phyloP scores from a whole-genome alignment of 2,113 vertebrate genomes.

The Amblyopsis rosae region DNA sequence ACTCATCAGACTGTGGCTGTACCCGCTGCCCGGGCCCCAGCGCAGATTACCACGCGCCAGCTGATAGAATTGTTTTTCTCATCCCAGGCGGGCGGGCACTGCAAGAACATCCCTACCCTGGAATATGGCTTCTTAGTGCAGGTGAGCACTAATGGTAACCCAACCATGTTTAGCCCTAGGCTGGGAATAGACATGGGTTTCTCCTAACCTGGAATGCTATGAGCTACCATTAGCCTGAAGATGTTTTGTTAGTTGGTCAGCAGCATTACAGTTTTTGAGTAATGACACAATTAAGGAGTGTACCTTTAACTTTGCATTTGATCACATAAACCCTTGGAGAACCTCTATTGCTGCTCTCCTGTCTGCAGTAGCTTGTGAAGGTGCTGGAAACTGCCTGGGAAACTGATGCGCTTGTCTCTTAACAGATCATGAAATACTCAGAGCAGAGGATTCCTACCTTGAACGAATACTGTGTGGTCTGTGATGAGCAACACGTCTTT shows the following conservation, averaged over 20 bases:
- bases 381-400: conserved; percentile 17
- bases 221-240: too few species aligned
- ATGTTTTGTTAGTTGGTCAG: too few species aligned
- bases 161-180: too few species aligned
- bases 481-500: conserved; percentile 98
- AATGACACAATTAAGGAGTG: too few species aligned
- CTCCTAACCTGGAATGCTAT: too few species aligned
- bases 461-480: conserved; percentile 98
- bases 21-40: conserved; percentile 81
- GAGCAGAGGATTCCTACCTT: conserved; percentile 97
- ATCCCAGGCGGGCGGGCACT: conserved; percentile 93
- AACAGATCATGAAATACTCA: conserved; percentile 98
- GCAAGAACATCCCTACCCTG: conserved; percentile 97
- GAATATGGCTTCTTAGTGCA: conserved; percentile 98
- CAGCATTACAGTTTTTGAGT: too few species aligned
- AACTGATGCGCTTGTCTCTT: conserved; percentile 42
- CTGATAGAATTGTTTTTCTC: conserved; percentile 85
- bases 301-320: too few species aligned
- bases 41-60: conserved; percentile 86
- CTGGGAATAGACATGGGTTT: too few species aligned
- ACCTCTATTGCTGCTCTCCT: too few species aligned
- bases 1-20: conserved; percentile 85
- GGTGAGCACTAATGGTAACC: conserved; percentile 61
- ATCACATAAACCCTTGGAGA: too few species aligned
- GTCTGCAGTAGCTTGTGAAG: too few species aligned